Base-by-base conservation (phyloP, 2,113 vertebrate species). In the Triplophysa rosa region DNA sequence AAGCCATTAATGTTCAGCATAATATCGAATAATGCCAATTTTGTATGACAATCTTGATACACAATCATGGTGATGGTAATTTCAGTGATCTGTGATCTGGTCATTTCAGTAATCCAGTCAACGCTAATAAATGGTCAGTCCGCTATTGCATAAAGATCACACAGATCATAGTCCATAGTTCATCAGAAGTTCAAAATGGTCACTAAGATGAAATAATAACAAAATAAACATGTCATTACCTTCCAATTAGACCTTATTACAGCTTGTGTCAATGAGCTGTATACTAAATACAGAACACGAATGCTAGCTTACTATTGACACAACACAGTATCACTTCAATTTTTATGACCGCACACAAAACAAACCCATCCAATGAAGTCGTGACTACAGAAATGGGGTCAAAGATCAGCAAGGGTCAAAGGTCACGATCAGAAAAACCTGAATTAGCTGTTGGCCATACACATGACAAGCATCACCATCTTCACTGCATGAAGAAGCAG, bases 401-500 rank as follows among this genome's bases (percentile, higher is more conserved):
- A 24, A 65, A 76, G 37, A 26, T 40, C 64, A 33, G 61, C 33
- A 49, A 2, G 58, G 78, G 26, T 58, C 73, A 77, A 33, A 79
- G 80, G 67, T 84, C 68, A 14, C 80, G 12, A 47, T 8, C 59
- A 19, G 9, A 52, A 77, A 49, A 72, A 16, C 64, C 64, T n/a
- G 45, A 37, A 42, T 58, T 23, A 65, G 26, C 16, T 58, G 4
- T 21, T 21, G 64, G 63, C 42, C 40, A 52, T 56, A 63, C 63
- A 68, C 73, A 24, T 67, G 64, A 78, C 82, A 26, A 78, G 49
- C 78, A 78, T 59, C 23, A 64, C 64, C 14, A 40, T 80, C 21
- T 26, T 29, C 65, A 56, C 24, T 42, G 19, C 33, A 26, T 37
- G 17, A 76, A 40, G 45, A 80, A 80, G 70, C 49, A 71, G 14